Base-by-base conservation (phyloP, 2,888 invertebrate species). In the Noctua janthina region DNA sequence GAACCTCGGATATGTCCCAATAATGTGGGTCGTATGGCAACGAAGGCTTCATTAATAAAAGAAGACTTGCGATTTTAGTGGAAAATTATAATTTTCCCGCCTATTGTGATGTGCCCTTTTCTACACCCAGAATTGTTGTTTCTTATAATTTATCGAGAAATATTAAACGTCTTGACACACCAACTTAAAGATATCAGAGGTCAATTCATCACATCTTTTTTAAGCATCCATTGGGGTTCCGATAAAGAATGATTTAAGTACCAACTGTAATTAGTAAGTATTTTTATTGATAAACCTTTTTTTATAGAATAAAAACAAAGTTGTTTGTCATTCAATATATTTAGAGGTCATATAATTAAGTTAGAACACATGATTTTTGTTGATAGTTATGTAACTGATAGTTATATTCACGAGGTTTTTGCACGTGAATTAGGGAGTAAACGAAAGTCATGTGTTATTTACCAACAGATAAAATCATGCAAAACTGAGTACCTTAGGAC, bases 231-330 rank as follows among this genome's bases (percentile, higher is more conserved):
- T 84, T 90, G 86, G 85, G 87, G 84, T 83, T 84, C 88, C n/a
- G 90, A 87, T 90, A 87, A 87, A 43, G 70, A 59, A 85, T 85
- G 87, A 87, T 83, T 87, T 85, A 83, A 85, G 75, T 72, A 68
- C 67, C 76, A 17, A 69, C 83, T 83, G 78, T 89, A 85, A 90
- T 90, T 89, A 87, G 86, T 82, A 51, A 76, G 83, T 84, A 77
- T 81, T 81, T 76, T 85, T 84, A 74, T 86, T 79, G 81, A 86
- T 85, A 81, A 85, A 85, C 43, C 79, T 82, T 80, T 77, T 75
- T 80, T 76, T 73, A 72, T 23, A 68, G 43, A 76, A 35, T 76
- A 79, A 83, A 84, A 88, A 85, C 54, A 79, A 23, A 73, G 71
- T 80, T 85, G 85, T 90, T 88, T 88, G 81, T 88, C 77, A 69